These are phyloP conservation scores for Aphis gossypii DNA, from an alignment of 1,140 invertebrate genomes.

Conservation along the genomic window DNA sequence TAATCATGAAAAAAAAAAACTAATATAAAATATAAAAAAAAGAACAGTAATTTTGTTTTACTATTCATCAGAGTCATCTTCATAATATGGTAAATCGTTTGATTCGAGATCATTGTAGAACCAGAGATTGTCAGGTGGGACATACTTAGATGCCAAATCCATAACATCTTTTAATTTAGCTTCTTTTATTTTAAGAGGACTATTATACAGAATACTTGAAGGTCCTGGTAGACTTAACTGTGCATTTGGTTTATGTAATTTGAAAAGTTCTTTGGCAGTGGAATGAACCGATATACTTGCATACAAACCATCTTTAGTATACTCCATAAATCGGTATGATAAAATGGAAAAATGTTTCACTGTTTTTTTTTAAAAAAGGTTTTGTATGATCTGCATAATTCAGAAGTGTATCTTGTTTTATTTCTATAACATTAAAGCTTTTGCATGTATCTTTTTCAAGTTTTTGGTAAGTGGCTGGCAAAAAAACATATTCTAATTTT, in stretches of 20 bases:
- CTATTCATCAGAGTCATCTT: background rate
- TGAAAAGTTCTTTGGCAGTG: conserved; percentile 23
- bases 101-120: conserved; percentile 58
- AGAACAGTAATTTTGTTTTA: background rate
- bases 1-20: conserved; percentile 22
- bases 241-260: background rate
- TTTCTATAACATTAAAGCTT: background rate
- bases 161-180: conserved; percentile 11
- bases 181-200: background rate
- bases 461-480: conserved; percentile 16
- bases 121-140: conserved; percentile 59
- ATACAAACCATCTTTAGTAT: background rate
- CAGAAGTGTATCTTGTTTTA: background rate
- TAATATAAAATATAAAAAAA: background rate
- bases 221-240: background rate
- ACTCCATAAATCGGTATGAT: conserved; percentile 6
- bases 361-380: background rate
- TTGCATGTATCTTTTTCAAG: background rate
- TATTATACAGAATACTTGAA: background rate
- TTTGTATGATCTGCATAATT: conserved; percentile 30
- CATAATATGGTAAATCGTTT: background rate
- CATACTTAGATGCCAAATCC: background rate
- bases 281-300: conserved; percentile 20
- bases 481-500: conserved; percentile 25
- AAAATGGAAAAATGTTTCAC: conserved; percentile 14